These are phyloP conservation scores for Monochamus saltuarius DNA, from an alignment of 1,140 invertebrate species.

Conservation along the genomic window DNA sequence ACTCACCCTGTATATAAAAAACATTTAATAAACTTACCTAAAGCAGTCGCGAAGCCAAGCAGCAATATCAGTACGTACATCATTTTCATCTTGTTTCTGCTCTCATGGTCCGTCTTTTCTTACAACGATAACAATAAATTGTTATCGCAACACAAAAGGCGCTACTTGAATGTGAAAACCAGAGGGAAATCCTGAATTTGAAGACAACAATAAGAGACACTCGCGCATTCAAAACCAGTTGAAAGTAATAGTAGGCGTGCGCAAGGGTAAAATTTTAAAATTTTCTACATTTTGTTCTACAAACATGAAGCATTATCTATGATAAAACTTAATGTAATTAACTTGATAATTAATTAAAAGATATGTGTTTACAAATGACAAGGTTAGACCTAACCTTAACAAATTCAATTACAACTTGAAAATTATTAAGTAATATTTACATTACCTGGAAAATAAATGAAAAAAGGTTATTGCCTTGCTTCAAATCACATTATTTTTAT, in stretches of 20 bases:
- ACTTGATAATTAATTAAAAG: too few relatives aligned
- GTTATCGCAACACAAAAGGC: background rate
- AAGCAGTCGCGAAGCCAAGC: background rate
- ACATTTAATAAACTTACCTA: constrained; percentile 4
- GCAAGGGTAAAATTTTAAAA: background rate
- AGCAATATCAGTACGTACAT: background rate
- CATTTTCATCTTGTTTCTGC: background rate
- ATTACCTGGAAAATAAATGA: too few relatives aligned
- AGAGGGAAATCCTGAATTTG: constrained; percentile 4
- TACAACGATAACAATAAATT: constrained; percentile 1
- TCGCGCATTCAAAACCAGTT: constrained; percentile 1
- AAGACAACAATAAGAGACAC: constrained; percentile 2
- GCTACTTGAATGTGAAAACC: background rate
- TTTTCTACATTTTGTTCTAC: too few relatives aligned
- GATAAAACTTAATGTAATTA: too few relatives aligned
- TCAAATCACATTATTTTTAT: too few relatives aligned
- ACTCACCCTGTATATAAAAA: background rate
- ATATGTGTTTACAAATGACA: too few relatives aligned
- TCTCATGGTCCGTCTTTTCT: background rate
- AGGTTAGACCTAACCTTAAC: too few relatives aligned
- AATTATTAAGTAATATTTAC: too few relatives aligned
- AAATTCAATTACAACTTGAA: too few relatives aligned
- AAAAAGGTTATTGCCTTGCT: too few relatives aligned
- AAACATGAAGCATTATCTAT: too few relatives aligned
- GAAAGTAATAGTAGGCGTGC: background rate